Evolutionary conservation across 35 echinoderm and acorn worm species (phyloP).

Genomic region (Heliocidaris tuberculata): DNA sequence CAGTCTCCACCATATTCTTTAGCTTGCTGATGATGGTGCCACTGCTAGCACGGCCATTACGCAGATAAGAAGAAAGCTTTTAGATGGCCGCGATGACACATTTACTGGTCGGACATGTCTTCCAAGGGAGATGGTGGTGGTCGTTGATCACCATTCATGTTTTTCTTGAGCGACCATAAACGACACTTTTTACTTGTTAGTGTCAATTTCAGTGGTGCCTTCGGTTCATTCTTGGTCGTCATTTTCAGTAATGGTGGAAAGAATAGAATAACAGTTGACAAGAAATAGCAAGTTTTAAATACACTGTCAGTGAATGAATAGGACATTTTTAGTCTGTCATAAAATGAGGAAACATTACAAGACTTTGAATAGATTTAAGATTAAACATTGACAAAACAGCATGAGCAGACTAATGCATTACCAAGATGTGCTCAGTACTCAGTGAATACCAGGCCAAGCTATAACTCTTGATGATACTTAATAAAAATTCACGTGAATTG

Average conservation of each 20-base stretch:
- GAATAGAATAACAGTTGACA: background rate
- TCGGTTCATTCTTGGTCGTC: background rate
- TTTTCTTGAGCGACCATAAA: background rate
- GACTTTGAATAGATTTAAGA: no score
- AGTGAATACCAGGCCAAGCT: no score
- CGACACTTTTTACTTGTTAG: background rate
- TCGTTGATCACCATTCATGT: background rate
- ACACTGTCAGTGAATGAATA: no score
- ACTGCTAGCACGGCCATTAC: background rate
- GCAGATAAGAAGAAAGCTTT: slow-evolving; percentile 36
- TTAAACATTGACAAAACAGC: no score
- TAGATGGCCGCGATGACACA: slow-evolving; percentile 29
- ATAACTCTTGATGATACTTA: no score
- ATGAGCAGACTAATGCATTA: no score
- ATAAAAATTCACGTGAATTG: no score
- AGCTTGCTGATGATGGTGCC: background rate
- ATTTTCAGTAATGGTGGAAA: background rate
- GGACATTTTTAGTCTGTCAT: no score
- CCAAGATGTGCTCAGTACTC: no score
- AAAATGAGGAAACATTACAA: no score
- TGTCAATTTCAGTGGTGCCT: background rate
- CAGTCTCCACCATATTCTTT: background rate
- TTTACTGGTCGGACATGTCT: slow-evolving; percentile 33
- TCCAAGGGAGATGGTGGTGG: background rate
- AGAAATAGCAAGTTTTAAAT: no score